These are phyloP conservation scores for Agriopis marginaria DNA, from an alignment of 2,888 invertebrate species.

Conservation along the genomic window DNA sequence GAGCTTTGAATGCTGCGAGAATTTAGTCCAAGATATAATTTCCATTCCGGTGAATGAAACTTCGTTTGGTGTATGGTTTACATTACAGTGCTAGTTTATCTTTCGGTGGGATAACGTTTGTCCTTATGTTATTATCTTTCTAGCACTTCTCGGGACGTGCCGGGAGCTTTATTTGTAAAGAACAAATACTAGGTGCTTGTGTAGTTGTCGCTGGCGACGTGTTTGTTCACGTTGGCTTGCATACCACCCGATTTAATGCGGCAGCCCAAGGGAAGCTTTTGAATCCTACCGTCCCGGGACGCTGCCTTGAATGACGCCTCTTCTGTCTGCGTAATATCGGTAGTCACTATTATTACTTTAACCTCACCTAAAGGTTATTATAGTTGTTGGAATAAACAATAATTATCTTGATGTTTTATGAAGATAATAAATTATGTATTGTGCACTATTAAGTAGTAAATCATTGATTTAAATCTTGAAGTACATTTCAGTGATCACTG, in stretches of 20 bases:
- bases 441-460: conserved; percentile 17
- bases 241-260: conserved; percentile 72
- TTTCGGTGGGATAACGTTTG: conserved; percentile 55
- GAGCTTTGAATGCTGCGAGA: conserved; percentile 33
- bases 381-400: conserved; percentile 22
- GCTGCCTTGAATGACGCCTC: conserved; percentile 1
- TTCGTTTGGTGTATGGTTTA: conserved; percentile 40
- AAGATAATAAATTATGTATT: conserved; percentile 22
- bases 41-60: conserved; percentile 32
- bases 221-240: conserved; percentile 78
- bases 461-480: conserved; percentile 8
- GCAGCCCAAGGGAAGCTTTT: conserved; percentile 33
- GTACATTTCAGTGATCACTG: not conserved
- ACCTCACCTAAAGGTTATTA: conserved; percentile 23
- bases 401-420: conserved; percentile 31
- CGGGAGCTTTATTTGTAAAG: conserved; percentile 73
- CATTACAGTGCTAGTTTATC: conserved; percentile 43
- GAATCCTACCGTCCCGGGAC: conserved; percentile 10
- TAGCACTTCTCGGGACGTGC: conserved; percentile 64
- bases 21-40: conserved; percentile 30
- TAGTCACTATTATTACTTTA: conserved; percentile 9
- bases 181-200: conserved; percentile 79
- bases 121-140: conserved; percentile 67
- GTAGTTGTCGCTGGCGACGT: conserved; percentile 54
- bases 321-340: conserved; percentile 12